Evolutionary conservation across 1,140 invertebrate genomes (phyloP).

Genomic region (Pseudomyrmex sp.): DNA sequence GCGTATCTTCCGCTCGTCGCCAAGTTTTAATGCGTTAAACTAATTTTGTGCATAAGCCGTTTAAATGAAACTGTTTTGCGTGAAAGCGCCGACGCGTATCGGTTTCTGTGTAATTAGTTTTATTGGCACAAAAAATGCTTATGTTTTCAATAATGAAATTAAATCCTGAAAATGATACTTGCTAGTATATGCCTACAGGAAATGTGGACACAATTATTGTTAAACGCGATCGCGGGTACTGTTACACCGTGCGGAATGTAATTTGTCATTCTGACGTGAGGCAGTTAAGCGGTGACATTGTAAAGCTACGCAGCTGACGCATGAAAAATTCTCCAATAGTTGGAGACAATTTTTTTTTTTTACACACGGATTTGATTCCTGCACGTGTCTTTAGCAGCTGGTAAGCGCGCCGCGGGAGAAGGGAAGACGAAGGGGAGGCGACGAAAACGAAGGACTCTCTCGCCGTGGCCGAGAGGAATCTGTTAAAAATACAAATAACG

Average conservation of each 20-base stretch:
- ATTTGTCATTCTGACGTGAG: slow-evolving; percentile 25
- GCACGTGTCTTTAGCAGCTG: slow-evolving; percentile 39
- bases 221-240: slow-evolving; percentile 25
- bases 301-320: neutral
- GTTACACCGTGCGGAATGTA: neutral
- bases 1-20: neutral
- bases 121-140: neutral
- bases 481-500: slow-evolving; percentile 84
- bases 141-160: neutral
- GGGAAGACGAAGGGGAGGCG: slow-evolving; percentile 15
- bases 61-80: neutral
- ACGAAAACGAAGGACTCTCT: slow-evolving; percentile 61
- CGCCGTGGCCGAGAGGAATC: slow-evolving; percentile 55
- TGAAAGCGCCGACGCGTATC: neutral
- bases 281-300: neutral
- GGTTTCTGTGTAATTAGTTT: neutral
- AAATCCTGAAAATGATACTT: neutral
- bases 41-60: slow-evolving; percentile 12
- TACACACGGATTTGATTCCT: slow-evolving; percentile 50
- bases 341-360: slow-evolving; percentile 3
- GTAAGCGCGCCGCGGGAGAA: neutral
- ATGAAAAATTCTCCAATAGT: slow-evolving; percentile 8
- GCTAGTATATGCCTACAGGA: neutral
- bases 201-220: neutral
- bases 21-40: slow-evolving; percentile 24